Percentiles rank a stretch among this genome's conserved stretches.
Evolutionary conservation across 2,797 vertebrate genomes (phyloP).

Genomic region (Balearica regulorum): DNA sequence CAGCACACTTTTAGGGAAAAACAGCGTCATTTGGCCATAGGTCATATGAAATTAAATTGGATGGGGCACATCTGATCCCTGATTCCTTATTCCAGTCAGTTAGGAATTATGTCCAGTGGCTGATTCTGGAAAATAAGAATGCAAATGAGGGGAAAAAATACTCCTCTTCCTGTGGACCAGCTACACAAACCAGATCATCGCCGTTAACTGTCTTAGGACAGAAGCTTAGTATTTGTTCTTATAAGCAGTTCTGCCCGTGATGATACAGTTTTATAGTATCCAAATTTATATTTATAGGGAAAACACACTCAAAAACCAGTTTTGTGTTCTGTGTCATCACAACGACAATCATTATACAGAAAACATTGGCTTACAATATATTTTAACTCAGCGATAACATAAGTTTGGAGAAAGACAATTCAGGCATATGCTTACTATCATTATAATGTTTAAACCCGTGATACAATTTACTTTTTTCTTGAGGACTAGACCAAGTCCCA

Average conservation of each 20-base stretch:
- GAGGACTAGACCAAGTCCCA: not conserved
- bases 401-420: not conserved
- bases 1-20: not conserved
- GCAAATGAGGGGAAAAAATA: not conserved
- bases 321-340: not conserved
- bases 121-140: not conserved
- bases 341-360: not conserved
- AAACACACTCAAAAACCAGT: not conserved
- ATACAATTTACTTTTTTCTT: not conserved
- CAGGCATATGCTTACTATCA: not conserved
- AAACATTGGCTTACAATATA: not conserved
- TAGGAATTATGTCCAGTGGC: not conserved
- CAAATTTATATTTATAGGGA: not conserved
- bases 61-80: not conserved
- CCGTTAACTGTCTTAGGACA: not conserved
- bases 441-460: not conserved
- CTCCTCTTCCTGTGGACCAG: not conserved
- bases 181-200: not conserved
- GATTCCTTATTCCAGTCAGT: not conserved
- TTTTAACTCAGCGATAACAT: not conserved
- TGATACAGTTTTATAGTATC: not conserved
- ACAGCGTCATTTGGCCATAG: not conserved
- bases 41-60: not conserved
- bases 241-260: not conserved
- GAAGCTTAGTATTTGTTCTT: not conserved